Conservation (phyloP, 2,797 vertebrate species). For the Lagothrix lagotricha region DNA sequence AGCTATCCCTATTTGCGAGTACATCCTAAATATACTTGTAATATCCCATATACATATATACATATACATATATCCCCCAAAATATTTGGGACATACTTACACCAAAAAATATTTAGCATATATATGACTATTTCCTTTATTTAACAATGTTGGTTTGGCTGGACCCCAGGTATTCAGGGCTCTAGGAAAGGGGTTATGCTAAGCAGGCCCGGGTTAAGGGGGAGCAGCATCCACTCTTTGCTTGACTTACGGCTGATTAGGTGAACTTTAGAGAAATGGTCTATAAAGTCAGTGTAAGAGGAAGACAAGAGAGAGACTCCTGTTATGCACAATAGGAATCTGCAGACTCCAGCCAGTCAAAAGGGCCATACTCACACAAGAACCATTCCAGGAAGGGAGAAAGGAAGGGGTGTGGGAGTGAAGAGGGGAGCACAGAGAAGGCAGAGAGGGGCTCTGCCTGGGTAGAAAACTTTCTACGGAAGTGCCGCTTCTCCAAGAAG, state of each 20-base stretch:
- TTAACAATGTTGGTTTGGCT: background rate
- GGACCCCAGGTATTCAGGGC: background rate
- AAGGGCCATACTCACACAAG: background rate
- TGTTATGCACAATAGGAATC: background rate
- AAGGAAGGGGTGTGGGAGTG: fast-evolving
- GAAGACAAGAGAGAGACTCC: background rate
- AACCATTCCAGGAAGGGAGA: background rate
- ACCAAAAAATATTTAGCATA: background rate
- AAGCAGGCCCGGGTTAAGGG: background rate
- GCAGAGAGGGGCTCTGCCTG: too few species aligned
- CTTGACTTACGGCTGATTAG: background rate
- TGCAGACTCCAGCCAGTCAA: fast-evolving
- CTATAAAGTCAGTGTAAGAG: background rate
- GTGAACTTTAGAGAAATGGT: background rate
- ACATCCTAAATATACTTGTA: background rate
- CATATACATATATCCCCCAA: background rate
- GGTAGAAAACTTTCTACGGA: background rate
- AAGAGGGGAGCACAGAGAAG: background rate
- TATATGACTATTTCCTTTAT: background rate
- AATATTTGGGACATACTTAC: background rate
- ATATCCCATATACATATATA: background rate
- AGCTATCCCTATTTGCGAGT: background rate
- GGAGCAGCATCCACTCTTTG: background rate
- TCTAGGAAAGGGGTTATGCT: background rate
- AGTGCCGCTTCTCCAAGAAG: background rate